phyloP scores from a whole-genome alignment of 1,140 invertebrate genomes.

The Wasmannia auropunctata region DNA sequence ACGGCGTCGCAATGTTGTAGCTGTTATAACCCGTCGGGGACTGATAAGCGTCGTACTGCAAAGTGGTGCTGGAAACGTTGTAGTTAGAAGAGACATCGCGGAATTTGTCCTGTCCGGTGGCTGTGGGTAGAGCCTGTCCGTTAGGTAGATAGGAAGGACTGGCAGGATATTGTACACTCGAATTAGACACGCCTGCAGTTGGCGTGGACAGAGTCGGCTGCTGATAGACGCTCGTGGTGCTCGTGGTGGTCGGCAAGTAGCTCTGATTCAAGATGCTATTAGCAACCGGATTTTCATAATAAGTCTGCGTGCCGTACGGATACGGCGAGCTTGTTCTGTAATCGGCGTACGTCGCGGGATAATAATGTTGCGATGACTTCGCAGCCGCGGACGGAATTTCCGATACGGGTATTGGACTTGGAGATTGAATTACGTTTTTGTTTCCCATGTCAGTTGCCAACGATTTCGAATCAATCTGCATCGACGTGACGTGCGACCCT shows the following conservation, averaged over 20 bases:
- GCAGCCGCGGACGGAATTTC: constrained; percentile 38
- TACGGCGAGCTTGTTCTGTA: constrained; percentile 61
- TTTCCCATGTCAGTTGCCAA: constrained; percentile 57
- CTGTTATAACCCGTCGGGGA: constrained; percentile 33
- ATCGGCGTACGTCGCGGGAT: constrained; percentile 57
- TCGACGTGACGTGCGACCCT: constrained; percentile 59
- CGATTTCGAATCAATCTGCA: constrained; percentile 66
- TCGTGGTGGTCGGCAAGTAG: constrained; percentile 48
- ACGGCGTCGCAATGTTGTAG: constrained; percentile 57
- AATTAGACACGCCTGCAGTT: constrained; percentile 28
- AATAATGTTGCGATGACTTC: constrained; percentile 64
- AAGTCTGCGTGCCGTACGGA: constrained; percentile 38
- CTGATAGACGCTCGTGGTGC: constrained; percentile 35
- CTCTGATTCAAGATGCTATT: constrained; percentile 37
- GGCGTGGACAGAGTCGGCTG: constrained; percentile 22
- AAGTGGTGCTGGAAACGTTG: constrained; percentile 35
- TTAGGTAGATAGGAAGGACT: constrained; percentile 59
- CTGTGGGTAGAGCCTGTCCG: constrained; percentile 41
- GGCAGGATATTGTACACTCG: constrained; percentile 45
- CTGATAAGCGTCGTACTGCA: constrained; percentile 66
- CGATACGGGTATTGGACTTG: constrained; percentile 8
- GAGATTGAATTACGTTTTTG: constrained; percentile 45
- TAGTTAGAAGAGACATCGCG: constrained; percentile 44
- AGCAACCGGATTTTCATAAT: constrained; percentile 53
- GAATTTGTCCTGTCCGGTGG: constrained; percentile 60